These are phyloP conservation scores for Noturus placidus DNA, from an alignment of 2,113 vertebrate species.

Conservation along the genomic window DNA sequence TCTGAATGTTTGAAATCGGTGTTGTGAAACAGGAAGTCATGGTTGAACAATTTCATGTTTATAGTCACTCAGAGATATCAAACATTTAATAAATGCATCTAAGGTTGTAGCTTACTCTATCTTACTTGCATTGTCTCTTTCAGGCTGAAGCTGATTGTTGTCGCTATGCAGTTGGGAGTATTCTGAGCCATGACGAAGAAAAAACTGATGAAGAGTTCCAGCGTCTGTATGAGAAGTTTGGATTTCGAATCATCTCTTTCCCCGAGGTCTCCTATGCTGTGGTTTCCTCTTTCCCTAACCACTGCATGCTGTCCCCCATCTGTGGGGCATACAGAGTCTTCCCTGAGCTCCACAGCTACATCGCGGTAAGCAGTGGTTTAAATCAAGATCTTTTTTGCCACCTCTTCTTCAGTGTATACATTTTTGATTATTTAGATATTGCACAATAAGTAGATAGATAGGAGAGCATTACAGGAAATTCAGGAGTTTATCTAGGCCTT, in stretches of 20 bases:
- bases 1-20: too few relatives aligned
- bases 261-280: slow-evolving; percentile 87
- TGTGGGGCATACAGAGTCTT: slow-evolving; percentile 82
- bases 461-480: slow-evolving; percentile 32
- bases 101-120: not conserved
- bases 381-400: not conserved
- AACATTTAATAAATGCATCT: not conserved
- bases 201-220: slow-evolving; percentile 77
- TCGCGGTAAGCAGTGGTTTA: slow-evolving; percentile 77
- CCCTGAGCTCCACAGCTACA: slow-evolving; percentile 79
- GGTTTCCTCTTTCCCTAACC: slow-evolving; percentile 82
- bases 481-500: too few relatives aligned
- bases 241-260: slow-evolving; percentile 88
- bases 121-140: not conserved
- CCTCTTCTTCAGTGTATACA: not conserved
- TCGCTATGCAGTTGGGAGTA: slow-evolving; percentile 74
- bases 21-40: too few relatives aligned
- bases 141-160: slow-evolving; percentile 41
- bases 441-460: not conserved
- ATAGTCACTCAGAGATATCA: too few relatives aligned
- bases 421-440: not conserved
- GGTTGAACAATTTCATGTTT: too few relatives aligned
- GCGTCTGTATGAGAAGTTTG: slow-evolving; percentile 81
- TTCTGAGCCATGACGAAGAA: slow-evolving; percentile 84
- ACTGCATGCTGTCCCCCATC: slow-evolving; percentile 77